phyloP scores from a whole-genome alignment of 2,888 invertebrate genomes.

The Spicauda simplicius region DNA sequence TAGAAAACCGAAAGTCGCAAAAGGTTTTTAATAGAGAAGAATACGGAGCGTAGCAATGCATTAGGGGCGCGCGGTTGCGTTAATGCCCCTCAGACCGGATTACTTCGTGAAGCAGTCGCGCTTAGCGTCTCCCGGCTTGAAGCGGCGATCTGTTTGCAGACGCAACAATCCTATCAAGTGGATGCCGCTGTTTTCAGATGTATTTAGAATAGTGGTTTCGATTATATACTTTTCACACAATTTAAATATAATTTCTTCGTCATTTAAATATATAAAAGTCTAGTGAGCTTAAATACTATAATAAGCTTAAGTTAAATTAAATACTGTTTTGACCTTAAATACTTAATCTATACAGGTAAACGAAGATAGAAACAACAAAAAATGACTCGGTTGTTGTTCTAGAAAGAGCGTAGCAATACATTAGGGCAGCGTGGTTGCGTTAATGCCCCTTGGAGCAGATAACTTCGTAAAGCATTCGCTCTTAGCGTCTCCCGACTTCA shows the following conservation, averaged over 20 bases:
- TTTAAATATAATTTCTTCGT: too few species aligned
- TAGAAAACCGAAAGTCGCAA: constrained; percentile 9
- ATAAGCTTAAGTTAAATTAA: too few species aligned
- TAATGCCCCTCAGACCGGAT: constrained; percentile 74
- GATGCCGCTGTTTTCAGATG: constrained; percentile 37
- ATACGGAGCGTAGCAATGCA: constrained; percentile 60
- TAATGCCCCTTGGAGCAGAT: constrained; percentile 74
- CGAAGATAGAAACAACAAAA: neutral
- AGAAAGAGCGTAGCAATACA: constrained; percentile 58
- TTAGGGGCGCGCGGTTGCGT: constrained; percentile 50
- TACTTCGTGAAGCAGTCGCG: constrained; percentile 71
- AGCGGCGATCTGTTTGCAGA: constrained; percentile 68
- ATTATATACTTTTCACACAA: too few species aligned
- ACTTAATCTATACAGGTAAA: neutral
- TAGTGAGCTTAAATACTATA: too few species aligned
- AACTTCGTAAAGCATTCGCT: constrained; percentile 73
- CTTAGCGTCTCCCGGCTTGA: constrained; percentile 72
- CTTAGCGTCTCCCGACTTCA: constrained; percentile 72
- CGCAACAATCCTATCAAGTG: constrained; percentile 61
- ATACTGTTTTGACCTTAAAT: too few species aligned
- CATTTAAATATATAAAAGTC: too few species aligned
- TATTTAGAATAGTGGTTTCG: too few species aligned
- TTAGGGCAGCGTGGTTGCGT: constrained; percentile 51
- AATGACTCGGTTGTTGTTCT: constrained; percentile 51
- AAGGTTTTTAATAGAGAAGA: constrained; percentile 54